These are phyloP conservation scores for Lucinisca nassula DNA, from an alignment of 2,888 invertebrate species.

Conservation along the genomic window DNA sequence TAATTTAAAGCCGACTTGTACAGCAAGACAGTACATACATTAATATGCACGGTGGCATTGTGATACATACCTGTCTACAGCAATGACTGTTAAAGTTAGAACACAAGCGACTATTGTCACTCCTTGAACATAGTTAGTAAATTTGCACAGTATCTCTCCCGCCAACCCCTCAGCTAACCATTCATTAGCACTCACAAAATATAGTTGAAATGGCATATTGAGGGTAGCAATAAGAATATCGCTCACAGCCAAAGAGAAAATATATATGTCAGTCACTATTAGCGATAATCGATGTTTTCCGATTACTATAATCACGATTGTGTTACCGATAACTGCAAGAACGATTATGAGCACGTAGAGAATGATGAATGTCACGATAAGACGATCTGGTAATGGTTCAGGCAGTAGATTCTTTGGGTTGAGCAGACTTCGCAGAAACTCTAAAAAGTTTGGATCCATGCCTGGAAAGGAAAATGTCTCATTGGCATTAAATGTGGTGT, in stretches of 20 bases:
- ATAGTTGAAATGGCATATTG: conserved; percentile 81
- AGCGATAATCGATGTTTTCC: conserved; percentile 61
- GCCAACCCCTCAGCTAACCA: conserved; percentile 79
- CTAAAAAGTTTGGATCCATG: background rate
- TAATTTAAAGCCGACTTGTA: no score
- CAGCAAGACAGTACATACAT: no score
- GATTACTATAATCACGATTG: conserved; percentile 76
- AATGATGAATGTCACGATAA: conserved; percentile 67
- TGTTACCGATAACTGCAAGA: conserved; percentile 76
- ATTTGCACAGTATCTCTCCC: conserved; percentile 79
- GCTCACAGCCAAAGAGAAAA: conserved; percentile 80
- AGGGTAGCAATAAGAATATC: conserved; percentile 79
- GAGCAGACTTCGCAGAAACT: background rate
- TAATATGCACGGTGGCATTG: no score
- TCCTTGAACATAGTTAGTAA: conserved; percentile 80
- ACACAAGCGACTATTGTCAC: conserved; percentile 80
- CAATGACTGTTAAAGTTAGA: conserved; percentile 78
- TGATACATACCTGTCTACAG: conserved; percentile 83
- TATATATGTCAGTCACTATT: conserved; percentile 80
- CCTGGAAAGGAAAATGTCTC: background rate
- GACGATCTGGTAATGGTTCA: conserved; percentile 62
- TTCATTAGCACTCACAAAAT: conserved; percentile 74
- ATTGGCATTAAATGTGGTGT: background rate
- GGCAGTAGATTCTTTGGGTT: conserved; percentile 63
- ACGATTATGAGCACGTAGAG: conserved; percentile 76